These are phyloP conservation scores for Zoanthus sociatus DNA, from an alignment of 92 coral and sea anemone genomes.

Conservation along the genomic window DNA sequence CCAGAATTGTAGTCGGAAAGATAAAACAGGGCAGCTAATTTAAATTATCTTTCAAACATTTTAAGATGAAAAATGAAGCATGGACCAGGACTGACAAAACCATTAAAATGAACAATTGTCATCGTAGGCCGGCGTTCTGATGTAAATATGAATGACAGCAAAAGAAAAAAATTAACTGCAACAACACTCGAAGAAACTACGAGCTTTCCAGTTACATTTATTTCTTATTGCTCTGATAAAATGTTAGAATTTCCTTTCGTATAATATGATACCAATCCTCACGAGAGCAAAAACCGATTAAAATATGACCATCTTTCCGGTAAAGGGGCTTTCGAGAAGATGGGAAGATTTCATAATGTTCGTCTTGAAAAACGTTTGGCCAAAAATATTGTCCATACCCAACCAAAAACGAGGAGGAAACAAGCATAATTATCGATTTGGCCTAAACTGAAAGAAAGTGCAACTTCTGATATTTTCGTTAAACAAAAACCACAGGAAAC, in stretches of 20 bases:
- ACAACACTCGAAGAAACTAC: neutral
- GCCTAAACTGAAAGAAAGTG: neutral
- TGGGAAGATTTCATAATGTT: neutral
- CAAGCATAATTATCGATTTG: neutral
- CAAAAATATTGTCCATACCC: neutral
- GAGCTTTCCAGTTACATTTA: neutral
- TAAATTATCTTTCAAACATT: neutral
- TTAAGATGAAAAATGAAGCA: neutral
- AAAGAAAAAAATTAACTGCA: neutral
- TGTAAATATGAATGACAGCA: neutral
- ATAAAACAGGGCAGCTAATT: conserved; percentile 7
- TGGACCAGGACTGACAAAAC: neutral
- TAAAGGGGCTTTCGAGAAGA: neutral
- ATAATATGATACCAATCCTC: conserved; percentile 10
- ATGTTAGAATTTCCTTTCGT: conserved; percentile 14
- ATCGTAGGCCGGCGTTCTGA: conserved; percentile 6
- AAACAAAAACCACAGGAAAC: conserved; percentile 35
- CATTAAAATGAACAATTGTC: conserved; percentile 36
- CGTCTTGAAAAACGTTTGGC: neutral
- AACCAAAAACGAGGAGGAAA: neutral
- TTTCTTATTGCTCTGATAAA: neutral
- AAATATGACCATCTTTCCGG: conserved; percentile 7
- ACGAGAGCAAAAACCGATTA: conserved; percentile 38
- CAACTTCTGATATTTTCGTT: neutral
- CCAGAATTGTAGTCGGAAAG: conserved; percentile 18